Evolutionary conservation across 2,113 vertebrate genomes (phyloP).

Genomic region (Macrotus californicus): DNA sequence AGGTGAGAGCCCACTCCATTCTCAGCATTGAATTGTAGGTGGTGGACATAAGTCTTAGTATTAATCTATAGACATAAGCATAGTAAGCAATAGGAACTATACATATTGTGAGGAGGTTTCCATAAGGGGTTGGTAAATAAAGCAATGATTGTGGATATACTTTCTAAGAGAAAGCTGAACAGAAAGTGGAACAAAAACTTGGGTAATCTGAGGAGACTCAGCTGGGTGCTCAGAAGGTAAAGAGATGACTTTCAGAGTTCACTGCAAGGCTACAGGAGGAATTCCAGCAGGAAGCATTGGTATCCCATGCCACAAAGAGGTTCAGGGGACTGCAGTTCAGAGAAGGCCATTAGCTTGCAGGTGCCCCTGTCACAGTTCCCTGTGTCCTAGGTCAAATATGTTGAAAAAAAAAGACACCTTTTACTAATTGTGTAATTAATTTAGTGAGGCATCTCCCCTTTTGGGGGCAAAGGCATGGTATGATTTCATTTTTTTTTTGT

Average conservation of each 20-base stretch:
- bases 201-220: background rate
- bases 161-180: background rate
- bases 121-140: background rate
- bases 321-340: background rate
- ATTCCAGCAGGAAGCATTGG: too few relatives aligned
- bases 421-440: background rate
- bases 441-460: background rate
- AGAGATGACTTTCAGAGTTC: background rate
- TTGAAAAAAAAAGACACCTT: background rate
- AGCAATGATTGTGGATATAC: background rate
- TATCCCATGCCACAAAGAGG: background rate
- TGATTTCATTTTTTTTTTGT: background rate
- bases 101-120: background rate
- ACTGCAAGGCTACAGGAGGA: rapidly evolving
- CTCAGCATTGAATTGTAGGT: background rate
- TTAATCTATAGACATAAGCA: background rate
- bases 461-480: background rate
- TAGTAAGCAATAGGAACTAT: background rate
- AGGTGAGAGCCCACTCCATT: background rate
- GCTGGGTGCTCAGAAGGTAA: background rate
- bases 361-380: rapidly evolving
- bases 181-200: background rate
- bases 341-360: rapidly evolving
- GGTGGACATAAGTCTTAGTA: background rate
- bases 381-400: background rate